Conservation (phyloP, 2,888 invertebrate genomes). For the Thysanoteuthis rhombus region DNA sequence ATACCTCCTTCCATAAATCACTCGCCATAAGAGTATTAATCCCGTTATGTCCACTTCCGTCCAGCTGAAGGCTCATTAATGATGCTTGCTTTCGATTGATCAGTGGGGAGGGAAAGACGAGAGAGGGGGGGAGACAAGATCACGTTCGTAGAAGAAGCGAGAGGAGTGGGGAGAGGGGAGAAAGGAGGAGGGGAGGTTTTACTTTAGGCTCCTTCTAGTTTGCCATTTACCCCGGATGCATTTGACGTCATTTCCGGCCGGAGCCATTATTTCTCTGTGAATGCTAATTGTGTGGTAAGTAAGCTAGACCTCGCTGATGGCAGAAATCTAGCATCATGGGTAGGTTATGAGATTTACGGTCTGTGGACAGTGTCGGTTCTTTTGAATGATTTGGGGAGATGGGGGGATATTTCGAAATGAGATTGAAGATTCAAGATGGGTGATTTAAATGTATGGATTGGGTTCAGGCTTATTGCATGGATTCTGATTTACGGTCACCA, state of each 20-base stretch:
- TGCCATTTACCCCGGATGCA: not conserved
- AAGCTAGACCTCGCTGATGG: not conserved
- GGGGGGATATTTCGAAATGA: not conserved
- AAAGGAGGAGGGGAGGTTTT: not conserved
- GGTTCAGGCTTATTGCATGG: not conserved
- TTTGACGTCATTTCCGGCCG: conserved; percentile 12
- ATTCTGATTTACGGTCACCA: not conserved
- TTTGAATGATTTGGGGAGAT: not conserved
- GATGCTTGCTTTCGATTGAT: not conserved
- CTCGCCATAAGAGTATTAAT: not conserved
- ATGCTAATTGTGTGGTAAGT: conserved; percentile 12
- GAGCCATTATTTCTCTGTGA: not conserved
- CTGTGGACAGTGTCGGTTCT: not conserved
- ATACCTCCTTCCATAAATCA: not conserved
- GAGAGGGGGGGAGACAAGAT: not conserved
- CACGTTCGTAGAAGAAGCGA: not conserved
- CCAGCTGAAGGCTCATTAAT: not conserved
- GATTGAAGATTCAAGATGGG: not conserved
- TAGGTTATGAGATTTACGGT: not conserved
- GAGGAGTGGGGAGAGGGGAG: not conserved
- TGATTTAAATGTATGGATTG: not conserved
- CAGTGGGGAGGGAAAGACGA: not conserved
- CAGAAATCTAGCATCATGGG: not conserved
- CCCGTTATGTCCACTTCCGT: not conserved
- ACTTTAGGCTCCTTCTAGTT: conserved; percentile 12